Base-by-base conservation (phyloP, 1,140 invertebrate genomes). In the Hycleus phaleratus region DNA sequence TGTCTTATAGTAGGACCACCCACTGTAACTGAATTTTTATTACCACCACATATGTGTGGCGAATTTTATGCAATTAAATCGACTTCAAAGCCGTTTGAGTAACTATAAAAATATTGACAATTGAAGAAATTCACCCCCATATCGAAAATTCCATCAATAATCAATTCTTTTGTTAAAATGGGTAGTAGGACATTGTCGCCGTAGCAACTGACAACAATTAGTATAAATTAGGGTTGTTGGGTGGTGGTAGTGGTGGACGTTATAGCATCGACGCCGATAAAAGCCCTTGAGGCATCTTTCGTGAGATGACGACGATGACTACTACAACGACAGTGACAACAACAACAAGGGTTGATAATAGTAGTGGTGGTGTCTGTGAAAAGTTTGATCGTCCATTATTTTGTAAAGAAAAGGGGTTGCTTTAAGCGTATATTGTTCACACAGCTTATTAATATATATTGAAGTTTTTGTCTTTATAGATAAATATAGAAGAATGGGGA, bases 121-220 rank as follows among this genome's bases (percentile, higher is more conserved):
- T 7, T 32, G 32, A 4, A 2, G 7, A 32, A 32, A 32, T 32
- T 7, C 7, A 32, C 32, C 32, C 32, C 7, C 18, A 18, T 18
- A 18, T 18, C 18, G 18, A 7, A 32, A 32, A 32, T 32, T 32
- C 2, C 61, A 63, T 63, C 58, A 60, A 60, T 60, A 64, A 64
- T 64, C 62, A 64, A 56, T 61, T 64, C 62, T 64, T 61, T 64
- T 64, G 62, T 58, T 64, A 61, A 64, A 32, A 32, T 7, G 32
- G 32, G 4, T 64, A 58, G 61, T 61, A 55, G 59, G 49, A 45
- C 48, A 43, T 46, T 59, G 62, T 64, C 62, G 61, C 62, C 62
- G 58, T 64, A 59, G 62, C 53, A 61, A 64, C 62, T 58, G 62
- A 64, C 62, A 64, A 64, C 62, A 64, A 64, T 64, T 64, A 61